A percentile compares a stretch with the other conserved stretches of the same genome.
phyloP scores from a whole-genome alignment of 2,888 invertebrate genomes.

The Amiota mariae region DNA sequence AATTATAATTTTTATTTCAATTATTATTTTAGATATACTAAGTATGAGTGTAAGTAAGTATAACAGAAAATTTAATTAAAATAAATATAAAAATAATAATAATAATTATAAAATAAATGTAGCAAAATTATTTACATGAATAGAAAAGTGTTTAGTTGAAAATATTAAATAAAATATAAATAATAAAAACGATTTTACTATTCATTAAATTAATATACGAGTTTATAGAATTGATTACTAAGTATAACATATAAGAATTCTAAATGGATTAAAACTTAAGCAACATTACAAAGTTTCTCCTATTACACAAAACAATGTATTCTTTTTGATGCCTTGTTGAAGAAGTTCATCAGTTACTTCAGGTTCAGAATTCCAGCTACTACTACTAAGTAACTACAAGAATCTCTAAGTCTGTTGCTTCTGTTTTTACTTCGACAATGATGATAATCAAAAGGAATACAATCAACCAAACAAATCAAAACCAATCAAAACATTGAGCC shows the following conservation, averaged over 20 bases:
- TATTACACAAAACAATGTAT: not conserved
- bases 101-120: conserved; percentile 8
- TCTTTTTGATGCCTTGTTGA: too few species aligned
- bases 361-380: too few species aligned
- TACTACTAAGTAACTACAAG: too few species aligned
- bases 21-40: too few species aligned
- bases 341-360: too few species aligned
- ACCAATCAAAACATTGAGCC: not conserved
- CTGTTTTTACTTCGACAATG: too few species aligned
- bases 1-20: not conserved
- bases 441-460: not conserved
- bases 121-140: conserved; percentile 11
- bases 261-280: not conserved
- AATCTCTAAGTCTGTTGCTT: too few species aligned
- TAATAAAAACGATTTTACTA: not conserved
- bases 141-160: not conserved
- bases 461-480: not conserved
- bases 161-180: not conserved
- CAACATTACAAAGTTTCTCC: conserved; percentile 5
- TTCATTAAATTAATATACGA: not conserved
- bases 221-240: not conserved
- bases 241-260: not conserved
- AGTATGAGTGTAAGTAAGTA: too few species aligned
- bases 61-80: not conserved
- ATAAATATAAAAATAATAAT: not conserved